A percentile compares a stretch with the other conserved stretches of the same genome.
Conservation (phyloP, 2,888 invertebrate genomes). For the Nebria brevicollis region DNA sequence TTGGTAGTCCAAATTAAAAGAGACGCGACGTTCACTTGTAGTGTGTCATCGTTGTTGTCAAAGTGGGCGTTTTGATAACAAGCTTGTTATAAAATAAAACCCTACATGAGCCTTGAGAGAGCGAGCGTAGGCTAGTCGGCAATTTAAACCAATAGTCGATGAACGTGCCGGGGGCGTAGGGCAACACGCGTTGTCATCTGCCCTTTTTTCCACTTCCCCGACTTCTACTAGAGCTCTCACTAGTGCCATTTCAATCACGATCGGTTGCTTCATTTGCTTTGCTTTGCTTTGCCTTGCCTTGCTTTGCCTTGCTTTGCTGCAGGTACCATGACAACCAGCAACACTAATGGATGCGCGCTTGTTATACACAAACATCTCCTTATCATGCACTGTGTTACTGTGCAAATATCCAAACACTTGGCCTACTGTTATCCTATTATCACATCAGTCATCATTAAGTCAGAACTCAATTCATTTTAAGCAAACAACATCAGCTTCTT, state of each 20-base stretch:
- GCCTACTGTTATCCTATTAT: neutral
- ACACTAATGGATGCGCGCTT: slow-evolving; percentile 34
- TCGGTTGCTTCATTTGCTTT: slow-evolving; percentile 26
- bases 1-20: neutral
- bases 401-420: neutral
- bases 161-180: neutral
- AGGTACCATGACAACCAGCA: slow-evolving; percentile 33
- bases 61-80: slow-evolving; percentile 43
- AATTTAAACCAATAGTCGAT: slow-evolving; percentile 31
- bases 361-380: slow-evolving; percentile 23
- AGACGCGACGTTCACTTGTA: neutral
- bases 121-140: slow-evolving; percentile 26
- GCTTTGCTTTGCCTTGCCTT: neutral
- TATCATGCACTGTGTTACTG: too few species aligned
- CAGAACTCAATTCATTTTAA: too few species aligned
- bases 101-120: slow-evolving; percentile 16
- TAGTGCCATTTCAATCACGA: slow-evolving; percentile 30
- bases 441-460: neutral
- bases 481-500: too few species aligned
- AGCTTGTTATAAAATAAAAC: slow-evolving; percentile 39
- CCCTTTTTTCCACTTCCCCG: slow-evolving; percentile 11
- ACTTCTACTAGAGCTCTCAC: neutral
- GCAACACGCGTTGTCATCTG: slow-evolving; percentile 31
- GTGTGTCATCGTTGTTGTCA: neutral
- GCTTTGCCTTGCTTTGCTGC: slow-evolving; percentile 14